Evolutionary conservation across 2,113 vertebrate genomes (phyloP).

Genomic region (Neotoma lepida): DNA sequence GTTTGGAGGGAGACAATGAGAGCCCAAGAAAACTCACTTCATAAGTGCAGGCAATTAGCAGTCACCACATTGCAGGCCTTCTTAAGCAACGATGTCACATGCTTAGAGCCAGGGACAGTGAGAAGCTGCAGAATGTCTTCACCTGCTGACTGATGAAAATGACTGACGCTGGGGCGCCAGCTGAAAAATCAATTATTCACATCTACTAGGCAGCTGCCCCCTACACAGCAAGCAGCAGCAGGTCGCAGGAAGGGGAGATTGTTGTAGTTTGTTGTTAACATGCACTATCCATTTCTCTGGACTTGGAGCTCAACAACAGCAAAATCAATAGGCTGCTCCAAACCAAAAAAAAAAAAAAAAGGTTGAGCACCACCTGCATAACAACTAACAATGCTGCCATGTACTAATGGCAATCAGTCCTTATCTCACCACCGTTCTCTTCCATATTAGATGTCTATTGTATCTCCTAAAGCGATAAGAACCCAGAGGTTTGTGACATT

Average conservation of each 20-base stretch:
- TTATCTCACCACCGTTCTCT: background rate
- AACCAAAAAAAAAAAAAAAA: slow-evolving; percentile 54
- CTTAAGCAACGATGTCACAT: slow-evolving; percentile 71
- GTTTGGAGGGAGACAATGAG: slow-evolving; percentile 50
- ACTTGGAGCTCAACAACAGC: slow-evolving; percentile 44
- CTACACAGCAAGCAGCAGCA: slow-evolving; percentile 69
- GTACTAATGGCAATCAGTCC: background rate
- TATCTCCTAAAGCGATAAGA: slow-evolving; percentile 25
- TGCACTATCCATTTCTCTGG: slow-evolving; percentile 59
- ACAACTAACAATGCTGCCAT: slow-evolving; percentile 1
- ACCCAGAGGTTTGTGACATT: slow-evolving; percentile 10
- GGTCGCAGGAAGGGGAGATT: slow-evolving; percentile 67
- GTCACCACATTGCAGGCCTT: slow-evolving; percentile 56
- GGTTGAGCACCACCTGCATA: slow-evolving; percentile 55
- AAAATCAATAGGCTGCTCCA: slow-evolving; percentile 70
- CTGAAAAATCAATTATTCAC: slow-evolving; percentile 84
- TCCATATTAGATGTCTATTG: background rate
- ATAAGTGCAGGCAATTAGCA: slow-evolving; percentile 77
- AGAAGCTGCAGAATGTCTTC: slow-evolving; percentile 76
- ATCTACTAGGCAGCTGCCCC: slow-evolving; percentile 72
- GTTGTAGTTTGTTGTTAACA: slow-evolving; percentile 78
- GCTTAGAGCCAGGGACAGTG: slow-evolving; percentile 65
- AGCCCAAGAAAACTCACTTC: slow-evolving; percentile 65
- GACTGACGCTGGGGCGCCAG: slow-evolving; percentile 74
- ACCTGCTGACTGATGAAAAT: slow-evolving; percentile 84